Evolutionary conservation across 23 tunicate genomes (phyloP).

Genomic region (Ciona savignyi): DNA sequence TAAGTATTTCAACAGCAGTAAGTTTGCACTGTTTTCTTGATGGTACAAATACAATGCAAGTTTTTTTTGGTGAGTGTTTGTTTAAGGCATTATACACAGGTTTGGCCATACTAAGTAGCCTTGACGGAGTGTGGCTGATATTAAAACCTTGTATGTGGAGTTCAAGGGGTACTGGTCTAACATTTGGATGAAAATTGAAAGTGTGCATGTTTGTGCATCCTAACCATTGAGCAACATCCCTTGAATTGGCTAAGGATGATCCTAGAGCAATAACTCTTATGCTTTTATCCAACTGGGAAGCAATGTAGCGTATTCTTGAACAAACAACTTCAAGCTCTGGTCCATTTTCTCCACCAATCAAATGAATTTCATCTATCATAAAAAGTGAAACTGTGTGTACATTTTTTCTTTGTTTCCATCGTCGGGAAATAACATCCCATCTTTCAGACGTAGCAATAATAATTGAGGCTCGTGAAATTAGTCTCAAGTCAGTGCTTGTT

Average conservation of each 20-base stretch:
- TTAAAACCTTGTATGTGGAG: slow-evolving; percentile 96
- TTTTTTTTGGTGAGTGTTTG: slow-evolving; percentile 71
- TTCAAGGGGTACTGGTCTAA: slow-evolving; percentile 92
- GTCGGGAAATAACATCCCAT: slow-evolving; percentile 97
- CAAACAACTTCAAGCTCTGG: slow-evolving; percentile 97
- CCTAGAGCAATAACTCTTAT: slow-evolving; percentile 90
- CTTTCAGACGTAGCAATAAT: slow-evolving; percentile 89
- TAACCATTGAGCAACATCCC: slow-evolving; percentile 96
- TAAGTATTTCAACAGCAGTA: slow-evolving; percentile 94
- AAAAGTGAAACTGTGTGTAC: slow-evolving; percentile 88
- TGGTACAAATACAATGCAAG: slow-evolving; percentile 81
- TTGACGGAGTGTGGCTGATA: slow-evolving; percentile 83
- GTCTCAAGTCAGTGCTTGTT: slow-evolving; percentile 83
- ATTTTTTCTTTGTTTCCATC: slow-evolving; percentile 95
- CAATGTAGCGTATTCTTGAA: slow-evolving; percentile 95
- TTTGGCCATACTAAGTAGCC: slow-evolving; percentile 89
- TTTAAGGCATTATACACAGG: slow-evolving; percentile 93
- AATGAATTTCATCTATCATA: slow-evolving; percentile 93
- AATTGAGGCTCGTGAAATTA: slow-evolving; percentile 68
- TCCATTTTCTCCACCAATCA: slow-evolving; percentile 94
- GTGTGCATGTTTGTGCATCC: slow-evolving; percentile 83
- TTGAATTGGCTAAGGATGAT: slow-evolving; percentile 91
- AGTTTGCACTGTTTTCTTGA: slow-evolving; percentile 93
- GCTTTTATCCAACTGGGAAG: slow-evolving; percentile 83
- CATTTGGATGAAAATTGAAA: slow-evolving; percentile 95